These are phyloP conservation scores for Tauraco erythrolophus DNA, from an alignment of 2,113 vertebrate genomes.

Conservation along the genomic window DNA sequence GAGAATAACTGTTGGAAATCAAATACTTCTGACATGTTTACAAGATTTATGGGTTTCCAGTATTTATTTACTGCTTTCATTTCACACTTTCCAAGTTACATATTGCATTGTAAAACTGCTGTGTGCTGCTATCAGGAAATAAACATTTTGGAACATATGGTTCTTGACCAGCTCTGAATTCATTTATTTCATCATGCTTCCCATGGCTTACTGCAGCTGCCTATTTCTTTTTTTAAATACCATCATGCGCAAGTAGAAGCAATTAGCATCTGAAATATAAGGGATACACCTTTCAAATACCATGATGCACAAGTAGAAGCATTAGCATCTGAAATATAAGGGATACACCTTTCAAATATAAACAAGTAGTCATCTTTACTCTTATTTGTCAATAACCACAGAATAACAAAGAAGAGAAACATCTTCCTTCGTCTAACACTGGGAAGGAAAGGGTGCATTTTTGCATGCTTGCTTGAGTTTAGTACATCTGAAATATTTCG, in stretches of 20 bases:
- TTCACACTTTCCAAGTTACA: constrained; percentile 41
- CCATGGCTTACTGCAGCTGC: background rate
- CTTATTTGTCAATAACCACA: background rate
- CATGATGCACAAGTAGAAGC: background rate
- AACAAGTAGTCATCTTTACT: background rate
- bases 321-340: background rate
- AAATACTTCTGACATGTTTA: background rate
- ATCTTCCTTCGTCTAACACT: background rate
- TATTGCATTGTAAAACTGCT: constrained; percentile 36
- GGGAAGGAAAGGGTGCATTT: background rate
- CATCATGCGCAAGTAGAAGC: background rate
- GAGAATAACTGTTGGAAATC: background rate
- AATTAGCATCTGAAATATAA: background rate
- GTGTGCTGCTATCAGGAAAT: background rate
- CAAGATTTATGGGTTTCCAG: background rate
- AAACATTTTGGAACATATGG: constrained; percentile 14
- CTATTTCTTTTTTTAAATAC: background rate
- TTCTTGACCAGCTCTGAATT: constrained; percentile 22
- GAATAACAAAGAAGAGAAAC: background rate
- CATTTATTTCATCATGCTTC: background rate
- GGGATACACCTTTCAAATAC: background rate
- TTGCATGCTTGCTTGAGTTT: background rate
- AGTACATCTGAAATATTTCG: background rate
- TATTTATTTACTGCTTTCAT: constrained; percentile 36
- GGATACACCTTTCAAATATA: background rate